Percentiles rank a stretch among this genome's conserved stretches.
Conservation (phyloP, 2,797 vertebrate genomes). For the Propithecus deckenii region DNA sequence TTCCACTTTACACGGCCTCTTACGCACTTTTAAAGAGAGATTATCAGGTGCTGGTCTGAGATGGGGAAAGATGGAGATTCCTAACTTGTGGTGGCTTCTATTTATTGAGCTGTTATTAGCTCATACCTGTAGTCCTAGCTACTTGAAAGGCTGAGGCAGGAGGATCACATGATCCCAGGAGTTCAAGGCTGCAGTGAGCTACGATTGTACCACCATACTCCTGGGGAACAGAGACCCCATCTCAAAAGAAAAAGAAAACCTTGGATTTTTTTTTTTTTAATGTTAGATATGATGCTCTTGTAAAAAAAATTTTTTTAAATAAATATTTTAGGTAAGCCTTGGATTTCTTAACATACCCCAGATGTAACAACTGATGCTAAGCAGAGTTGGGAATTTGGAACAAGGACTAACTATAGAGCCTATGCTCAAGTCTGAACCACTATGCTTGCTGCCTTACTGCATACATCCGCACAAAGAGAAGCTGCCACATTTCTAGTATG, state of each 20-base stretch:
- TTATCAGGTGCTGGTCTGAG: not conserved
- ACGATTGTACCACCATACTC: not conserved
- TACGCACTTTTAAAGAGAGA: not conserved
- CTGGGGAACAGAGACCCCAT: not conserved
- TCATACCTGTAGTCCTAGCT: not conserved
- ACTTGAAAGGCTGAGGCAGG: not conserved
- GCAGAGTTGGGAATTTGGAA: not conserved
- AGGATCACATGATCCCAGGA: not conserved
- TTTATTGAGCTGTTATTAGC: not conserved
- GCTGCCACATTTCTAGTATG: not conserved
- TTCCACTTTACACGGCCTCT: not conserved
- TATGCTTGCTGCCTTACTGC: not conserved
- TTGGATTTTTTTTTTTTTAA: not conserved
- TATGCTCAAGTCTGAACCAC: not conserved
- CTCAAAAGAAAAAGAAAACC: not conserved
- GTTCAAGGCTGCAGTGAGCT: not conserved
- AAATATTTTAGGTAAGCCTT: not conserved
- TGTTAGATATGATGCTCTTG: not conserved
- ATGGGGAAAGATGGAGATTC: not conserved
- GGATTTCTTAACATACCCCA: not conserved
- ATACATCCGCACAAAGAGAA: not conserved
- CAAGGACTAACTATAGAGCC: not conserved
- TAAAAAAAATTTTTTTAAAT: not conserved
- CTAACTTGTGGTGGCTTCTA: not conserved
- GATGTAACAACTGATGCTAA: not conserved